These are phyloP conservation scores for Himalopsyche anomala DNA, from an alignment of 2,888 invertebrate genomes.

Conservation along the genomic window DNA sequence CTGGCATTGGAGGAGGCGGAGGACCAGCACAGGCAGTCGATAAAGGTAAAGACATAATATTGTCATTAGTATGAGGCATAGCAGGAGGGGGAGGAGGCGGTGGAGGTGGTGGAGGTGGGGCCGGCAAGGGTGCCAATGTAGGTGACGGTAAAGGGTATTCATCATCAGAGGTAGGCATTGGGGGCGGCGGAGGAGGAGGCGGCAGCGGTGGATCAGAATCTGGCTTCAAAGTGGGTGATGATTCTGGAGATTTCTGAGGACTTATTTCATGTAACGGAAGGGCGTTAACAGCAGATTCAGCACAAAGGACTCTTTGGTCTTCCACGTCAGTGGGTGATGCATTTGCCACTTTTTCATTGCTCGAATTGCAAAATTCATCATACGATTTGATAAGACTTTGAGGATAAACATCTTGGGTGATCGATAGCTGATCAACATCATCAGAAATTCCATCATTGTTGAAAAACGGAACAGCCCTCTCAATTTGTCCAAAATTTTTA, in stretches of 20 bases:
- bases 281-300: not conserved
- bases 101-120: conserved; percentile 67
- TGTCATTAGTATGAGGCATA: conserved; percentile 66
- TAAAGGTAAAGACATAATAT: conserved; percentile 66
- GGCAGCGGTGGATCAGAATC: not conserved
- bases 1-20: conserved; percentile 67
- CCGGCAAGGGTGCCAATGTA: conserved; percentile 67
- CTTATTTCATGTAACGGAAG: not conserved
- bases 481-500: conserved; percentile 62
- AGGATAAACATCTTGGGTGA: conserved; percentile 15
- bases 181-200: conserved; percentile 64
- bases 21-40: conserved; percentile 52
- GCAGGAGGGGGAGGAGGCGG: conserved; percentile 68
- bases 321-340: not conserved
- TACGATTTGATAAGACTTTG: conserved; percentile 62
- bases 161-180: conserved; percentile 68
- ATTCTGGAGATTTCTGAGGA: not conserved
- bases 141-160: conserved; percentile 66
- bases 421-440: conserved; percentile 48
- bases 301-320: not conserved
- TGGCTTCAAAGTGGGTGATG: not conserved
- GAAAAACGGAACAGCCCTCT: conserved; percentile 63
- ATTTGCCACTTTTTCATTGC: conserved; percentile 56
- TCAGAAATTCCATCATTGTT: conserved; percentile 62
- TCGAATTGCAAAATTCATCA: conserved; percentile 62